Base-by-base conservation (phyloP, 2,888 invertebrate genomes). In the Aricia artaxerxes region DNA sequence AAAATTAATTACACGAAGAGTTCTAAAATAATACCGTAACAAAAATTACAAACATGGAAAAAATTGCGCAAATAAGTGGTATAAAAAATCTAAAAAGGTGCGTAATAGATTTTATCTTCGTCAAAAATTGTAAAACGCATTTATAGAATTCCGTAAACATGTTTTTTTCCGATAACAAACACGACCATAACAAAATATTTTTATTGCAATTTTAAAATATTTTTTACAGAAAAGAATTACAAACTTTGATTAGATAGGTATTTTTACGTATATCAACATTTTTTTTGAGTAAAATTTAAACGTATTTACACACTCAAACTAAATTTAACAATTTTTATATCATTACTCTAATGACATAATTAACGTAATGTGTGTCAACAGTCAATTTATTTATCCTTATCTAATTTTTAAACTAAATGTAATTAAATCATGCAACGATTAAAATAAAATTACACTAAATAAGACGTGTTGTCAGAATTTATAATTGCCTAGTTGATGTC, bases 141-240 rank as follows among this genome's bases (percentile, higher is more conserved):
- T 76, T 57, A 57, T 49, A 49, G 4, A 76, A 76, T 9, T 76
- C 53, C 31, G 76, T 76, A 76, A 76, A 76, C 76, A 76, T 76
- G 76, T 76, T 76, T 76, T 76, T 76, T 76, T 24, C 40, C n/a
- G 73, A 44, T 73, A 73, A 44, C 73, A 73, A 73, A 73, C 35
- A 73, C 44, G 73, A 69, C 35, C 69, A 69, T 69, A 69, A 69
- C 69, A 69, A 69, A 69, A 38, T 69, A 16, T 69, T 38, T 69
- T 69, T 69, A 35, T 38, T 69, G 69, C 69, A 35, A 35, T 13
- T 69, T 35, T 11, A 13, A 38, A 69, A 35, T 35, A 35, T 38
- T 69, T 69, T 13, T 9, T 31, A 13, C 13, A 35, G 31, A 38
- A 69, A 24, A 69, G 31, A 69, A 64, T 64, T 9, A 69, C 35